Base-by-base conservation (phyloP, 2,888 invertebrate genomes). In the Caenorhabditis panamensis region DNA sequence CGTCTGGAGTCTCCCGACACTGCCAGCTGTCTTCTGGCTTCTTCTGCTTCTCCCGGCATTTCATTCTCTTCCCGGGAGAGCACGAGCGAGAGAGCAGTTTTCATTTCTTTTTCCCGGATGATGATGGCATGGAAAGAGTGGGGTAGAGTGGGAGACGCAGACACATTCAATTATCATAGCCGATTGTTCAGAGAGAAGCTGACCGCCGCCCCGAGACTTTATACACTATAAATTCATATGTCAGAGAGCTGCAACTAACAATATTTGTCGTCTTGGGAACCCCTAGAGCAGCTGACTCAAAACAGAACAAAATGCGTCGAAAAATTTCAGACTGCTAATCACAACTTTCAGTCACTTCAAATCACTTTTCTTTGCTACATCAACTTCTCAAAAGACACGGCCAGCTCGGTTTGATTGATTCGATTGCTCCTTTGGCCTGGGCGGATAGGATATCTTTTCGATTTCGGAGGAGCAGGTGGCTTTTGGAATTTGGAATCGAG, bases 11-110 rank as follows among this genome's bases (percentile, higher is more conserved):
- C 8, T 41, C 41, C 9, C 31, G 9, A 41, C 41, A 22, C 31
- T 54, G 71, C 71, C 71, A 71, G 71, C 71, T 71, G 71, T 63
- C 62, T 63, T 62, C n/a, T n/a, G n/a, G n/a, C n/a, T 61, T 59
- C 41, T 51, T 41, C 22, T 58, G 24, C 68, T 28, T 49, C 58
- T 68, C 24, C 56, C 51, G 41, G 56, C n/a, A n/a, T n/a, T n/a
- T n/a, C n/a, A n/a, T n/a, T n/a, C n/a, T n/a, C n/a, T n/a, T n/a
- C n/a, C n/a, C n/a, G n/a, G n/a, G n/a, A n/a, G n/a, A n/a, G 31
- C 31, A 31, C 4, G 31, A 31, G 31, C 4, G 31, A 31, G 31
- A 31, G 31, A 49, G 68, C 47, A 31, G 58, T 58, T 44, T 44
- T 22, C 22, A 18, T 24, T 54, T 26, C 26, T 26, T 16, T 24